phyloP scores from a whole-genome alignment of 2,888 invertebrate species.

The Ctena decussata region DNA sequence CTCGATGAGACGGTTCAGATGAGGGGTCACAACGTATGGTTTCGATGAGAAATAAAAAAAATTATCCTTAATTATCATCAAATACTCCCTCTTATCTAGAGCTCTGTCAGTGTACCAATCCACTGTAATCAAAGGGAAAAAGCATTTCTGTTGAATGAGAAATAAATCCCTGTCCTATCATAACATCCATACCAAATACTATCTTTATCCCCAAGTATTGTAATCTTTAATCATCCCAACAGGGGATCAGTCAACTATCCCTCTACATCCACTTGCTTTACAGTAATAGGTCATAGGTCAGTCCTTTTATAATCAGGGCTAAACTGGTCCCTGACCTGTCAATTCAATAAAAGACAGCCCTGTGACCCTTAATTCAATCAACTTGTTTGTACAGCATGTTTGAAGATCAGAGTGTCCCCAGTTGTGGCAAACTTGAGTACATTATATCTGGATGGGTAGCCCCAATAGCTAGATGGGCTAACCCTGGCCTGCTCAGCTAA shows the following conservation, averaged over 20 bases:
- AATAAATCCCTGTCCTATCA: background rate
- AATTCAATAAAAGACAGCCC: background rate
- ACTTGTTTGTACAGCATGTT: background rate
- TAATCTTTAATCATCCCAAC: background rate
- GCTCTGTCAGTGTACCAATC: too few species aligned
- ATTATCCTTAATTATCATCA: too few species aligned
- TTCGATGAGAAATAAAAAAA: too few species aligned
- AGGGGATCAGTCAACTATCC: background rate
- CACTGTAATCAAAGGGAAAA: too few species aligned
- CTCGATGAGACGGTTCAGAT: too few species aligned
- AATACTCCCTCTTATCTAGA: too few species aligned
- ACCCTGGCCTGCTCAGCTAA: too few species aligned
- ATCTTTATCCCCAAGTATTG: background rate
- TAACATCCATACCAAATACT: background rate
- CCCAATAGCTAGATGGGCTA: too few species aligned
- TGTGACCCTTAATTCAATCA: background rate
- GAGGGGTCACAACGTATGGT: too few species aligned
- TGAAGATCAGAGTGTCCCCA: too few species aligned
- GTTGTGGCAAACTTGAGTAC: too few species aligned
- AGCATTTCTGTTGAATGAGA: background rate
- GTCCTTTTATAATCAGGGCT: background rate
- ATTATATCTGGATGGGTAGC: too few species aligned
- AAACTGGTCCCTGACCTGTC: background rate
- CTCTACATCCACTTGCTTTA: background rate
- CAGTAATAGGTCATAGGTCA: background rate